These are phyloP conservation scores for Macrosiphum euphorbiae DNA, from an alignment of 2,888 invertebrate genomes.

Conservation along the genomic window DNA sequence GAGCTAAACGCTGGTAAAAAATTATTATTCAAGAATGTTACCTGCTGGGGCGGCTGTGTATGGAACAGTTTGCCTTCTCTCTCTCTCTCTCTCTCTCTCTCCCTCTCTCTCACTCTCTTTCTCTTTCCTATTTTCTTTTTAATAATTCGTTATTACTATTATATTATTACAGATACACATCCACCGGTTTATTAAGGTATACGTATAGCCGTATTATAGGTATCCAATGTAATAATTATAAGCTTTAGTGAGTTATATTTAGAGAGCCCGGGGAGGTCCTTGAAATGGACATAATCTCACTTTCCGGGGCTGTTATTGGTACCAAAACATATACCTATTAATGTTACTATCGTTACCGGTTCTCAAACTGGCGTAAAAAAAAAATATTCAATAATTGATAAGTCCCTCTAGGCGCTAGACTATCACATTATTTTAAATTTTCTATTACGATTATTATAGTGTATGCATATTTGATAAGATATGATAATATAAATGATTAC, in stretches of 20 bases:
- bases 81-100: slow-evolving; percentile 2
- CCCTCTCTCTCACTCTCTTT: not conserved
- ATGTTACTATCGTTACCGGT: not conserved
- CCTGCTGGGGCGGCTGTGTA: slow-evolving; percentile 54
- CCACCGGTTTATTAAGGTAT: not conserved
- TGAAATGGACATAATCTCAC: slow-evolving; percentile 49
- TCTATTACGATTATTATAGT: not conserved
- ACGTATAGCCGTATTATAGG: not conserved
- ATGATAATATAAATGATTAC: not conserved
- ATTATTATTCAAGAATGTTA: slow-evolving; percentile 65
- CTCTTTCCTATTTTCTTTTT: slow-evolving; percentile 42
- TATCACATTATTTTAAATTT: not conserved
- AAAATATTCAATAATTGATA: not conserved
- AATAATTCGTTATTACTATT: slow-evolving; percentile 4
- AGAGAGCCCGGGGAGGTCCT: slow-evolving; percentile 32
- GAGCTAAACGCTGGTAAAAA: slow-evolving; percentile 56
- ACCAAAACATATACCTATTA: not conserved
- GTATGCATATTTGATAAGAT: not conserved
- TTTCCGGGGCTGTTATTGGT: slow-evolving; percentile 40
- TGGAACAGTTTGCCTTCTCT: slow-evolving; percentile 37
- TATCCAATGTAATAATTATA: slow-evolving; percentile 7
- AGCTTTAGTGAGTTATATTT: slow-evolving; percentile 4
- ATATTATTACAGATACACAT: not conserved
- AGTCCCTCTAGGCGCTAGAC: not conserved
- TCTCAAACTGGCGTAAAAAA: not conserved